Evolutionary conservation across 2,113 vertebrate species (phyloP).

Genomic region (Martes martes): DNA sequence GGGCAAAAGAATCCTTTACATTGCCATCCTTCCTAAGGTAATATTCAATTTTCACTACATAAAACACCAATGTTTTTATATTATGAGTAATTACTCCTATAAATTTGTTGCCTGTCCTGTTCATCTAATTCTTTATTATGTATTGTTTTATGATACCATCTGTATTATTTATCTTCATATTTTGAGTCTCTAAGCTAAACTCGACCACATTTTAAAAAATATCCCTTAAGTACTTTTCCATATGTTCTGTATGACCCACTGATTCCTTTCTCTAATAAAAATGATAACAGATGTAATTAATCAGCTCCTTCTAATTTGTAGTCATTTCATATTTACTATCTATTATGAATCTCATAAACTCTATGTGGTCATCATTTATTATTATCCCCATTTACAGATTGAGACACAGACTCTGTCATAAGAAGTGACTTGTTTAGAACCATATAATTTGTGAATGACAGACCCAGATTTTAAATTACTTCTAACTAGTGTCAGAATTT

Average conservation of each 20-base stretch:
- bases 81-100: background rate
- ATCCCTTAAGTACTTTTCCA: background rate
- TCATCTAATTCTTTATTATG: background rate
- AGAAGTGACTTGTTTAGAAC: slow-evolving; percentile 14
- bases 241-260: background rate
- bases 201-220: background rate
- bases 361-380: background rate
- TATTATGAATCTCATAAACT: background rate
- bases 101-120: background rate
- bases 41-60: background rate
- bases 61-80: background rate
- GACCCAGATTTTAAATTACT: slow-evolving; percentile 2
- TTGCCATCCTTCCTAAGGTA: background rate
- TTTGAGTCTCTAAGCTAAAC: background rate
- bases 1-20: background rate
- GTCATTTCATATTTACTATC: background rate
- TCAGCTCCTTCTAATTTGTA: background rate
- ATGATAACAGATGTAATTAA: background rate
- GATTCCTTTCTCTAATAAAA: background rate
- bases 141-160: background rate
- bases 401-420: background rate
- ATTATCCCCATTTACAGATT: background rate
- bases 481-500: background rate
- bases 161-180: background rate
- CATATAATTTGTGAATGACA: background rate